Evolutionary conservation across 2,888 invertebrate species (phyloP), one percentile per base, ranked within the genome.

Genomic region (Eumacrocentrus americanus): DNA sequence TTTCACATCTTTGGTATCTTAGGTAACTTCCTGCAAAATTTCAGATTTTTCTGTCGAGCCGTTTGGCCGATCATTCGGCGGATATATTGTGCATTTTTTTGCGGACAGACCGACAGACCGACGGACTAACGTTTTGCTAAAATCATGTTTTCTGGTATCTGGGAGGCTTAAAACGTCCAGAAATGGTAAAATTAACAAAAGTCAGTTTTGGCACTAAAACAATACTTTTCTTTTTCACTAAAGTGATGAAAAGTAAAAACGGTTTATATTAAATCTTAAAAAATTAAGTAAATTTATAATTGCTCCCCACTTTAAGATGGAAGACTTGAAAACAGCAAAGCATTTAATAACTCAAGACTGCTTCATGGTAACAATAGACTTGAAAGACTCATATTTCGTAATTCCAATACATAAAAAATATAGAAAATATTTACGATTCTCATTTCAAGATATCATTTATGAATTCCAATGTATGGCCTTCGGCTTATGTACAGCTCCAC

Each of bases 401-500:
- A 51, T 71, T n/a, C 48, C 68, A 12, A 60, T 71, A n/a, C 4
- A 63, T n/a, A n/a, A 52, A 1, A 25, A n/a, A 4, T 42, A 69
- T 51, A 64, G 58, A 44, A 71, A 70, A 60, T 68, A 59, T 57
- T 56, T 71, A 20, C 38, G 66, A 22, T 71, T 69, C 54, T 2
- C 20, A 14, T 70, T 66, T 52, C 18, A 62, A 4, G 56, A 47
- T 1, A 55, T 5, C 7, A 3, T 64, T 20, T 51, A 51, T 51
- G 18, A 51, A 16, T 51, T 51, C 12, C 34, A 51, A 2, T 62
- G 62, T 40, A 20, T 71, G 11, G 70, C 70, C 3, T 72, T 71
- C 51, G 70, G 69, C 1, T 48, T 71, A 7, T 65, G 63, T 37
- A 67, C 67, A 9, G 66, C 68, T 1, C 68, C 70, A 3, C 67